Conservation (phyloP, 2,797 vertebrate species). For the Gallinago solitaria region DNA sequence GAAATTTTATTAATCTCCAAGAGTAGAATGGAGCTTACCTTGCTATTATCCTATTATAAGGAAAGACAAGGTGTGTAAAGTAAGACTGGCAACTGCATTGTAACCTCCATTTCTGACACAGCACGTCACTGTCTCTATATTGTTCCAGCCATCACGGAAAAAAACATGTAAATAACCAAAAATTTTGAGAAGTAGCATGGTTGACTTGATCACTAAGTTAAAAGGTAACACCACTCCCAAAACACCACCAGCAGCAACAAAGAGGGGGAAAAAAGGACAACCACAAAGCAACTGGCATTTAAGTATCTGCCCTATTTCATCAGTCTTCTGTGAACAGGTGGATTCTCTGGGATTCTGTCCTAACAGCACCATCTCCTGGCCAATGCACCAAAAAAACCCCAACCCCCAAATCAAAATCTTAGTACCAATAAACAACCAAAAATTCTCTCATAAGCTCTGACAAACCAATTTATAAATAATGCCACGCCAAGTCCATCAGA, state of each 20-base stretch:
- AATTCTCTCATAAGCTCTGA: background rate
- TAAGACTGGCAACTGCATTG: background rate
- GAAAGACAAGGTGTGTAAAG: background rate
- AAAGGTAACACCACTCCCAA: background rate
- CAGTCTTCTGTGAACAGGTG: background rate
- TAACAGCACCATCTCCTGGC: conserved; percentile 42
- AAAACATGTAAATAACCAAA: background rate
- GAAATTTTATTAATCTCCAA: background rate
- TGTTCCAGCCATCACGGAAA: background rate
- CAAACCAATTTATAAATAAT: background rate
- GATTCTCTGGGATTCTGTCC: background rate
- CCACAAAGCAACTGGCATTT: background rate
- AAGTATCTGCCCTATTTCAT: background rate
- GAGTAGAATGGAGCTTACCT: background rate
- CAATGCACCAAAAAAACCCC: background rate
- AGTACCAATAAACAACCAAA: background rate
- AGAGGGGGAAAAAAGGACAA: background rate
- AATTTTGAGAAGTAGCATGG: background rate
- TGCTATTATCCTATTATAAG: background rate
- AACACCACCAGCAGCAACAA: background rate
- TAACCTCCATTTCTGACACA: background rate
- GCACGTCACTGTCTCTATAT: background rate
- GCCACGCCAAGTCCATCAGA: background rate
- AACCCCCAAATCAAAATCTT: background rate
- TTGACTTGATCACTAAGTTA: background rate